Conservation (phyloP, 2,888 invertebrate genomes). For the Andricus quercusramuli region DNA sequence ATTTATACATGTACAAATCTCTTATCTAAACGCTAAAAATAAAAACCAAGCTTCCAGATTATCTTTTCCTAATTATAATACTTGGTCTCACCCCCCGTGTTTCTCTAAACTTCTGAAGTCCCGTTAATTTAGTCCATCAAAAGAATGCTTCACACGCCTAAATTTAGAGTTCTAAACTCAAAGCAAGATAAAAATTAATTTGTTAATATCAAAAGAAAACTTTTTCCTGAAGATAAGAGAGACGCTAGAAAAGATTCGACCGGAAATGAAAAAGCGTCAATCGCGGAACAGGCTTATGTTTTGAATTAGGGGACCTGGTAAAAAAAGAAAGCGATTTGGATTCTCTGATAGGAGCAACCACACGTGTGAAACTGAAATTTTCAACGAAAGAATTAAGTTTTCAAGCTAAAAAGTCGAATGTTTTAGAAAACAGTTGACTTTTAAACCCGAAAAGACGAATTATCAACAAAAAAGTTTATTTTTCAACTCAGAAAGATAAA, state of each 20-base stretch:
- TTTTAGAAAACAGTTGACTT: too few species aligned
- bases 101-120: not conserved
- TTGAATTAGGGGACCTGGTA: slow-evolving; percentile 1
- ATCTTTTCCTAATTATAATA: slow-evolving; percentile 23
- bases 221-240: too few species aligned
- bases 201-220: not conserved
- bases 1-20: slow-evolving; percentile 1
- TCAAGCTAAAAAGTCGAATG: too few species aligned
- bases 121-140: slow-evolving; percentile 33
- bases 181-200: too few species aligned
- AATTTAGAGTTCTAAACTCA: slow-evolving; percentile 7
- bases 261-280: slow-evolving; percentile 8
- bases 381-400: too few species aligned
- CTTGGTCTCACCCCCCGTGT: not conserved
- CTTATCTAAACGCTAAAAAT: slow-evolving; percentile 35
- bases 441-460: too few species aligned
- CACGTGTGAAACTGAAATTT: slow-evolving; percentile 75
- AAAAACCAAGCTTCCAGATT: not conserved
- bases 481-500: too few species aligned
- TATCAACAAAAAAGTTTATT: too few species aligned
- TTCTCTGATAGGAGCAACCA: slow-evolving; percentile 56
- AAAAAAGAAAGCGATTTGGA: slow-evolving; percentile 39
- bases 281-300: too few species aligned
- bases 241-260: not conserved
- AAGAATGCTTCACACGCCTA: slow-evolving; percentile 6